phyloP scores from a whole-genome alignment of 2,888 invertebrate species.

The Apodemia duryi region DNA sequence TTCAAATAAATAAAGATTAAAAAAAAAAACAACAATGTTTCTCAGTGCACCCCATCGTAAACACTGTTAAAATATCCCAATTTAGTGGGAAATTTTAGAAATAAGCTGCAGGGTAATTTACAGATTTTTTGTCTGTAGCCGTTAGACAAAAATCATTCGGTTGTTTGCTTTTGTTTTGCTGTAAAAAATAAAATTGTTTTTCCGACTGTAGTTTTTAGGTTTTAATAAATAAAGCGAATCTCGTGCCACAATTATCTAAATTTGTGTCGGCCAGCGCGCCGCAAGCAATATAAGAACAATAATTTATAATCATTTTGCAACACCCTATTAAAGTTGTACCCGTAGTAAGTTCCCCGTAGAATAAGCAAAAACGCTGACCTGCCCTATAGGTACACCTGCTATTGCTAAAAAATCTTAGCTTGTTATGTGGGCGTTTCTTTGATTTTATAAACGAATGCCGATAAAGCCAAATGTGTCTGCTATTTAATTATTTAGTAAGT shows the following conservation, averaged over 20 bases:
- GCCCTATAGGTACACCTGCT: conserved; percentile 48
- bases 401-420: conserved; percentile 51
- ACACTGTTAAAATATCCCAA: no score
- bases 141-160: not conserved
- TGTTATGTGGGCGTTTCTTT: conserved; percentile 50
- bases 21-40: no score
- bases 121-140: no score
- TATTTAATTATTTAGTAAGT: not conserved
- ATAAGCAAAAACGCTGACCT: conserved; percentile 46
- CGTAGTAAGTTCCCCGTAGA: conserved; percentile 38
- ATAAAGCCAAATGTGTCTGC: not conserved
- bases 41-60: no score
- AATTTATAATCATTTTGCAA: conserved; percentile 55
- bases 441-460: conserved; percentile 9
- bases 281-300: conserved; percentile 36
- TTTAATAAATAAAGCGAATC: not conserved
- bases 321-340: conserved; percentile 44
- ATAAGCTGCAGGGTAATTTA: no score
- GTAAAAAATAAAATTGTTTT: not conserved
- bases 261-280: not conserved
- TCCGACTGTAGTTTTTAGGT: not conserved
- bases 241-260: conserved; percentile 7
- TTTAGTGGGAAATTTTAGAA: no score
- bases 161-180: not conserved
- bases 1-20: no score